Percentiles rank a stretch among this genome's conserved stretches.
phyloP scores from a whole-genome alignment of 2,113 vertebrate species.

The Gavialis gangeticus region DNA sequence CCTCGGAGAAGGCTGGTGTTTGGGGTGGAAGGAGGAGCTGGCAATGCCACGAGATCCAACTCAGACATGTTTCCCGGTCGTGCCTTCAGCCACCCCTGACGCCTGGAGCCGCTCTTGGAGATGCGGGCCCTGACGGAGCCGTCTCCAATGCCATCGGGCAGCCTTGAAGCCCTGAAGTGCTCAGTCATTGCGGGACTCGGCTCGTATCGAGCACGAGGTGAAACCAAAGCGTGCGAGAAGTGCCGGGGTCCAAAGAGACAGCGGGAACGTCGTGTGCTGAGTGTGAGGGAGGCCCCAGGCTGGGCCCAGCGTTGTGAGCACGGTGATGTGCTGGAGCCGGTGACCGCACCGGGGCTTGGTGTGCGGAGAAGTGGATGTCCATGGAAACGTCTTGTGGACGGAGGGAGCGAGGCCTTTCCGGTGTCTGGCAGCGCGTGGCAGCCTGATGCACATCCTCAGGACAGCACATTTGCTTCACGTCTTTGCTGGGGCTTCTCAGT shows the following conservation, averaged over 20 bases:
- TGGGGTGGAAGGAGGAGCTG: not conserved
- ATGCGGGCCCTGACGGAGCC: fast-evolving
- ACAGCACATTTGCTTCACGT: not conserved
- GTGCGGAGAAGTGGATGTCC: not conserved
- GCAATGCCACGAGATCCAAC: not conserved
- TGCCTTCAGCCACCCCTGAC: not conserved
- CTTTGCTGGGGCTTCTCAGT: not conserved
- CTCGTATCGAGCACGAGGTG: no score
- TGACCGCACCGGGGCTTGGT: no score
- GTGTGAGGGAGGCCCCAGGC: not conserved
- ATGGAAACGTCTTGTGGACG: not conserved
- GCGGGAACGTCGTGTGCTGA: not conserved
- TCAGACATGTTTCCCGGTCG: fast-evolving
- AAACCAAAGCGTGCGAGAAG: no score
- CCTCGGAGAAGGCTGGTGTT: not conserved
- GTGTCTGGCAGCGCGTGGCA: not conserved
- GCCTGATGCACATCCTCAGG: no score
- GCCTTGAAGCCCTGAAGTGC: not conserved
- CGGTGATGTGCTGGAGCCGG: fast-evolving
- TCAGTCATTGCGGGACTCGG: no score
- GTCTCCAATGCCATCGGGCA: not conserved
- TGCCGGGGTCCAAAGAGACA: not conserved
- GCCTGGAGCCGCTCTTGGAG: not conserved
- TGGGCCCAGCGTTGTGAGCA: fast-evolving
- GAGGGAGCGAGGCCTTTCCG: not conserved